A percentile compares a stretch with the other conserved stretches of the same genome.
Conservation (phyloP, 2,113 vertebrate species). For the Ceuthmochares aereus region DNA sequence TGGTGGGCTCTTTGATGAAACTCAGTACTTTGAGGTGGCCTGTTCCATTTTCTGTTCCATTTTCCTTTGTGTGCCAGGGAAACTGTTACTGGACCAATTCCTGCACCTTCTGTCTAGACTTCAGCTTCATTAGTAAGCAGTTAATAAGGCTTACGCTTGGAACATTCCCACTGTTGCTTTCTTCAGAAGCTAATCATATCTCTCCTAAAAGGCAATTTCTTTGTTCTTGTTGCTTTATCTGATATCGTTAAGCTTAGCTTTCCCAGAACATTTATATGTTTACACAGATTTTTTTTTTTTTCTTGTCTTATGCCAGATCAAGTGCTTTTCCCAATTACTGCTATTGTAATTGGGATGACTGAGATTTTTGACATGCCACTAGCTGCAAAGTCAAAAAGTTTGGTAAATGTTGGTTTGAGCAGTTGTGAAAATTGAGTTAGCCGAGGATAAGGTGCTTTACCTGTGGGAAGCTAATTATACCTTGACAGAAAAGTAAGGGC, state of each 20-base stretch:
- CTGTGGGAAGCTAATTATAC: neutral
- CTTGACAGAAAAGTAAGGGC: neutral
- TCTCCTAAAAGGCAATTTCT: neutral
- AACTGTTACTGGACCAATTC: conserved; percentile 1
- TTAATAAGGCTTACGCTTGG: conserved; percentile 12
- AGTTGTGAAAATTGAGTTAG: neutral
- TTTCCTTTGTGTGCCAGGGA: neutral
- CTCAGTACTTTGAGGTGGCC: neutral
- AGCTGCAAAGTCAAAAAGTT: neutral
- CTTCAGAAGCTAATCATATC: conserved; percentile 3
- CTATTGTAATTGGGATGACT: neutral
- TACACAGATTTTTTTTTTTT: neutral
- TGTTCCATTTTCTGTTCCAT: neutral
- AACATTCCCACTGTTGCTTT: conserved; percentile 2
- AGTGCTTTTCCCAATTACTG: conserved; percentile 27
- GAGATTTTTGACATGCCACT: neutral
- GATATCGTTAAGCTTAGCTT: neutral
- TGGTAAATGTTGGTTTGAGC: neutral
- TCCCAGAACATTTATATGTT: neutral
- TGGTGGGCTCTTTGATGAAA: neutral
- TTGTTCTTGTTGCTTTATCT: conserved; percentile 31
- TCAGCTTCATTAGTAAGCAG: conserved; percentile 3
- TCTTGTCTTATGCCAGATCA: neutral
- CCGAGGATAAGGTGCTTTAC: neutral
- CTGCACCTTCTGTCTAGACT: conserved; percentile 37